phyloP scores from a whole-genome alignment of 2,797 vertebrate species.

The Poecilia wingei region DNA sequence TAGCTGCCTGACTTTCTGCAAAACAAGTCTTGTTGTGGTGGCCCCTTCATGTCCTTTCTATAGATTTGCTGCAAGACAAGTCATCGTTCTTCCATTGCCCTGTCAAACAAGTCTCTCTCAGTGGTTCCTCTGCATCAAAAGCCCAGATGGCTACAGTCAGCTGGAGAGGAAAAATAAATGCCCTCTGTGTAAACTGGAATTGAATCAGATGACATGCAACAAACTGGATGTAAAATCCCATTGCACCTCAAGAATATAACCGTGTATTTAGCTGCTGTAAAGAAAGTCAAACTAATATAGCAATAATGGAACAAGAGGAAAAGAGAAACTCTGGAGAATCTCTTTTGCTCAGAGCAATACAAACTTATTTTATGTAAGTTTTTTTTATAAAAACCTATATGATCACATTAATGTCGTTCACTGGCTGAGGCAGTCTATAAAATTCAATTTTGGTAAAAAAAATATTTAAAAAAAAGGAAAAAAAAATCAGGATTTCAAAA shows the following conservation, averaged over 20 bases:
- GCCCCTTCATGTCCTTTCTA: slow-evolving; percentile 45
- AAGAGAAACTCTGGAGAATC: not conserved
- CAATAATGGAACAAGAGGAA: slow-evolving; percentile 8
- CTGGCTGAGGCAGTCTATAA: not conserved
- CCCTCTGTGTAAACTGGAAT: slow-evolving; percentile 47
- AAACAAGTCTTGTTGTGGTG: slow-evolving; percentile 28
- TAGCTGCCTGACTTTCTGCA: slow-evolving; percentile 46
- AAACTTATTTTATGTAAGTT: not conserved
- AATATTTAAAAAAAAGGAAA: too few species aligned
- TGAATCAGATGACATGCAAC: slow-evolving; percentile 54
- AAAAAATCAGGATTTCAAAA: not conserved
- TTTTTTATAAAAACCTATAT: not conserved
- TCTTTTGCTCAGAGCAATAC: not conserved
- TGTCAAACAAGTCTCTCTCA: slow-evolving; percentile 63
- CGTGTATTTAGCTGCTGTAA: not conserved
- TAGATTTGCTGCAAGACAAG: slow-evolving; percentile 59
- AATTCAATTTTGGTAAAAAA: not conserved
- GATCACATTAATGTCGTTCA: not conserved
- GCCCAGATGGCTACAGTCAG: slow-evolving; percentile 67
- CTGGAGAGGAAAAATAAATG: slow-evolving; percentile 41
- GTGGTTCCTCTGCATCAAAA: slow-evolving; percentile 63
- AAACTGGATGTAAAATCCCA: slow-evolving; percentile 47
- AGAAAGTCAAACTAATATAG: slow-evolving; percentile 25
- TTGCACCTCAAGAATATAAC: slow-evolving; percentile 41
- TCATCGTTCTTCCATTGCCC: slow-evolving; percentile 58